phyloP scores from a whole-genome alignment of 2,888 invertebrate species.

The Pecten maximus region DNA sequence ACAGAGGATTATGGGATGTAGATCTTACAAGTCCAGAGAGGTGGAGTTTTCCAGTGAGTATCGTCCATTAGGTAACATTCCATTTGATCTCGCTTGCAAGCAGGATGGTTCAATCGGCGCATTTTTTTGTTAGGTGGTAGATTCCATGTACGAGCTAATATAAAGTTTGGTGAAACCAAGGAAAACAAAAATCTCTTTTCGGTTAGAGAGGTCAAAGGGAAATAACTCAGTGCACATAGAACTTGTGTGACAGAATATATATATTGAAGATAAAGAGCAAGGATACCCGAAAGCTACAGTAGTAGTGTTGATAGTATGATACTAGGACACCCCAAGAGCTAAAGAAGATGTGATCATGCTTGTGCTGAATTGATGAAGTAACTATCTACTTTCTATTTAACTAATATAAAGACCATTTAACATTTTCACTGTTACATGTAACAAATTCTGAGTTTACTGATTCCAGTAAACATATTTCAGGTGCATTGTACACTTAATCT shows the following conservation, averaged over 20 bases:
- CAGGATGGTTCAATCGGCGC: conserved; percentile 19
- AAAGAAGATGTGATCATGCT: too few relatives aligned
- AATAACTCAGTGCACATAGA: not conserved
- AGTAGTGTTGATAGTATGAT: too few relatives aligned
- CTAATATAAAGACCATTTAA: too few relatives aligned
- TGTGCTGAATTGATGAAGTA: too few relatives aligned
- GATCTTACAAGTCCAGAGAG: conserved; percentile 89
- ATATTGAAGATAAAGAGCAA: not conserved
- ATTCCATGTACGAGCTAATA: conserved; percentile 18
- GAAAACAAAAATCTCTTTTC: not conserved
- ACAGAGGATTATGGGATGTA: not conserved
- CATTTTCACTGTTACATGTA: too few relatives aligned
- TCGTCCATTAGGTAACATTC: conserved; percentile 22
- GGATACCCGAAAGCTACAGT: too few relatives aligned
- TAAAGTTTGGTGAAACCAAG: not conserved
- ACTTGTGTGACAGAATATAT: not conserved
- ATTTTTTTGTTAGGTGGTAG: conserved; percentile 9
- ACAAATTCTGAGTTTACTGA: too few relatives aligned
- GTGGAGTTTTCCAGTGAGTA: conserved; percentile 96
- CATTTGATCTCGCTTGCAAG: conserved; percentile 19
- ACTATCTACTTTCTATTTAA: too few relatives aligned
- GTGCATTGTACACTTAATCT: too few relatives aligned
- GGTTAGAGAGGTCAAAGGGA: not conserved
- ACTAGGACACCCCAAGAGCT: too few relatives aligned
- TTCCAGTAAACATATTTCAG: too few relatives aligned